Base-by-base conservation (phyloP, 2,797 vertebrate species). In the Apodemus agrarius region DNA sequence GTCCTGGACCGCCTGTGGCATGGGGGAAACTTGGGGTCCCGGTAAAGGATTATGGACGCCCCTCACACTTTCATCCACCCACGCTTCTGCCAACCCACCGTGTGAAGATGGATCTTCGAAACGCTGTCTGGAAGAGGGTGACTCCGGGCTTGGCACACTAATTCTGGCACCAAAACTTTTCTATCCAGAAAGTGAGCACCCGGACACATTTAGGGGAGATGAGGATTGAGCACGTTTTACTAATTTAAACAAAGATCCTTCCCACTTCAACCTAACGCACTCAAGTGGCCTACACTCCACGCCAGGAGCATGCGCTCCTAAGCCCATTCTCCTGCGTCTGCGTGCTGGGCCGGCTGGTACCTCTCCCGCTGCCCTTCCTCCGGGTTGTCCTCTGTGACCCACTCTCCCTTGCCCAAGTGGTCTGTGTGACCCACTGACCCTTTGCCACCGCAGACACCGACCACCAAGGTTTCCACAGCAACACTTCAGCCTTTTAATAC, bases 401-500 rank as follows among this genome's bases (percentile, higher is more conserved):
- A 21, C 3, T 81, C 40, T 24, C 14, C 54, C 46, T 61, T 17
- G 22, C 24, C 46, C 24, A 17, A n/a, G n/a, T n/a, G n/a, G n/a
- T n/a, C n/a, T n/a, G n/a, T n/a, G n/a, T n/a, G n/a, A n/a, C n/a
- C n/a, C n/a, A 82, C 88, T 43, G 46, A 29, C 34, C 59, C 79
- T 90, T 91, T 52, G 61, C 61, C 79, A 54, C 43, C 57, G 40
- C 3, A 46, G 76, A 86, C 57, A 81, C 65, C 46, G 69, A 79
- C 95, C 92, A 87, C 93, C 61, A 61, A 65, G 21, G 65, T 97
- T 96, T 97, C 90, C 74, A 96, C 96, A 93, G 97, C 92, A 97
- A 98, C 93, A 97, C 88, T 95, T 97, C 12, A 95, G 89, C 89
- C 90, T 98, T 98, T 98, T 98, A 98, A 98, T 98, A 97, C 85